Percentiles rank a stretch among this genome's conserved stretches.
Evolutionary conservation across 2,797 vertebrate genomes (phyloP).

Genomic region (Schizopygopsis malacanthus): DNA sequence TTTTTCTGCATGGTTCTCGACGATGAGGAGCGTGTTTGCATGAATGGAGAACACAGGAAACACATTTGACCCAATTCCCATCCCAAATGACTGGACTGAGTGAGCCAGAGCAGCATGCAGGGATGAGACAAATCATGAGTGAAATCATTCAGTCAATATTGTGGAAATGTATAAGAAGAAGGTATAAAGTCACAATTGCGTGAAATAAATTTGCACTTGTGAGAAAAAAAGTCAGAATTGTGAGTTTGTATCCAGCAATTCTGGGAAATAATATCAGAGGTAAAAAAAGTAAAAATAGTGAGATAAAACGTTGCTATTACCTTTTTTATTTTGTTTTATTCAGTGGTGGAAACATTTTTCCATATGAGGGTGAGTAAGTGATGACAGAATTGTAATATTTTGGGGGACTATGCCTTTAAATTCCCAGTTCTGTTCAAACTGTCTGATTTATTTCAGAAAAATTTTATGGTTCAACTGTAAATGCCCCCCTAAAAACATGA

Average conservation of each 20-base stretch:
- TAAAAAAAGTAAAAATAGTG: too few species aligned
- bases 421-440: neutral
- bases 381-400: too few species aligned
- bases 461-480: neutral
- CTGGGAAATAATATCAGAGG: too few species aligned
- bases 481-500: neutral
- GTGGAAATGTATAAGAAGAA: neutral
- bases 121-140: slow-evolving; percentile 4
- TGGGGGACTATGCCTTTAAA: neutral
- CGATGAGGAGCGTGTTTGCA: slow-evolving; percentile 4
- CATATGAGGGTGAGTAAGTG: neutral
- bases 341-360: too few species aligned
- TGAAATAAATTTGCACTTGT: too few species aligned
- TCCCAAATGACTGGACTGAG: slow-evolving; percentile 45
- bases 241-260: too few species aligned
- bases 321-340: too few species aligned
- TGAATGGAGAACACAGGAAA: slow-evolving; percentile 47
- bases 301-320: too few species aligned
- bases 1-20: slow-evolving; percentile 29
- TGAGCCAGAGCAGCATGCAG: slow-evolving; percentile 32
- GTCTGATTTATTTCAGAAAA: neutral
- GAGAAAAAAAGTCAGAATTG: too few species aligned
- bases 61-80: slow-evolving; percentile 61
- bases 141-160: slow-evolving; percentile 22
- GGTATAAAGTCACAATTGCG: too few species aligned